Conservation (phyloP, 2,888 invertebrate genomes). For the Plagodis dolabraria region DNA sequence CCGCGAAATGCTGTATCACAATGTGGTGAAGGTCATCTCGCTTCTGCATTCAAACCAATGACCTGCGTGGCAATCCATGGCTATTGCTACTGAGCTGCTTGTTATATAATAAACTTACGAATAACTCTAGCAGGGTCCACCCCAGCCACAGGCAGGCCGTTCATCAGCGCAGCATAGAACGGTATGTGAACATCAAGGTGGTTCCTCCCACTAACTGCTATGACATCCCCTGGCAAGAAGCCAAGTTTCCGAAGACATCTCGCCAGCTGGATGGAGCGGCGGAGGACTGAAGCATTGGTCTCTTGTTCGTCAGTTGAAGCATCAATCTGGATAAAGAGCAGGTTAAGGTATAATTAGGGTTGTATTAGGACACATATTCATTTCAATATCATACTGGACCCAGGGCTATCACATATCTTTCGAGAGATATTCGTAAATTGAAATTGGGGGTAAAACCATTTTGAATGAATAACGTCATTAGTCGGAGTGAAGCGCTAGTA, state of each 20-base stretch:
- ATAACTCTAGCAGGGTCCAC: constrained; percentile 65
- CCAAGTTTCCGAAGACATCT: constrained; percentile 54
- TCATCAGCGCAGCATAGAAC: constrained; percentile 62
- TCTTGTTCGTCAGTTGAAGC: constrained; percentile 65
- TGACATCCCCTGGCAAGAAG: constrained; percentile 59
- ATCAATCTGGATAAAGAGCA: constrained; percentile 57
- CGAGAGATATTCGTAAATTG: too few species aligned
- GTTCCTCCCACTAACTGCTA: constrained; percentile 64
- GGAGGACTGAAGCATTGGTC: constrained; percentile 58
- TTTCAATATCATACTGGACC: neutral
- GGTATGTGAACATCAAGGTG: constrained; percentile 69
- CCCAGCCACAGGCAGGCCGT: constrained; percentile 63
- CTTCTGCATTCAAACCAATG: too few species aligned
- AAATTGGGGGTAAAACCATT: too few species aligned
- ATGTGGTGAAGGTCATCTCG: too few species aligned
- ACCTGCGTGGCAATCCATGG: too few species aligned
- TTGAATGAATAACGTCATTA: too few species aligned
- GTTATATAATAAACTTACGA: constrained; percentile 45
- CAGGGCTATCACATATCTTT: neutral
- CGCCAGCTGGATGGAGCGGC: constrained; percentile 58
- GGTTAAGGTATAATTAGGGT: too few species aligned
- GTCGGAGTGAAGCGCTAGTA: too few species aligned
- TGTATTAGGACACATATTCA: neutral
- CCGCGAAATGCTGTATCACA: too few species aligned
- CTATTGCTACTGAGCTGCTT: too few species aligned